Base-by-base conservation (phyloP, 2,113 vertebrate species). In the Hassar affinis region DNA sequence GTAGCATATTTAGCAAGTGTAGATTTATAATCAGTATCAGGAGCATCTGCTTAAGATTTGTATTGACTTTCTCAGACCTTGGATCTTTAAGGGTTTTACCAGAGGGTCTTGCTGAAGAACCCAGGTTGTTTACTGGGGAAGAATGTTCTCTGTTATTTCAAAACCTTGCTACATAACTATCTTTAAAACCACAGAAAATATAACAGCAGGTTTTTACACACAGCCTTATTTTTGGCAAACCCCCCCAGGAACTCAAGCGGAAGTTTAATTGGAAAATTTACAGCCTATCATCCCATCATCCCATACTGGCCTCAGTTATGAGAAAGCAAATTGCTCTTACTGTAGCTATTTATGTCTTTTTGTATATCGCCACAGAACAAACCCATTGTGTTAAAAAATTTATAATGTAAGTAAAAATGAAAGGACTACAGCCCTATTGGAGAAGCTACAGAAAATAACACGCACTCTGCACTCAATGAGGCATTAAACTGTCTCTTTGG, bases 231-330 rank as follows among this genome's bases (percentile, higher is more conserved):
- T 80, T 80, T 42, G 7, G 22, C 27, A 77, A 77, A n/a, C n/a
- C 66, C 62, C n/a, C 78, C 52, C 75, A 84, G 79, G 83, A 83
- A 83, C 71, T 17, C 87, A 90, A 78, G 57, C 62, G 47, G 76
- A 78, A 74, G 75, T 88, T 89, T 85, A 88, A 90, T 88, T 88
- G 74, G 82, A 79, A 69, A 85, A 81, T 89, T 88, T 87, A 89
- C 64, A 85, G 86, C 71, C 84, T 57, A 80, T 59, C 75, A 45
- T 64, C 82, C 54, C 75, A 45, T 64, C 82, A 88, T 85, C 84
- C 84, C 79, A 30, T 59, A 25, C 33, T 4, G 77, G 71, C 68
- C 33, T 15, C 74, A 87, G 80, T 84, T 78, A 56, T 82, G 75
- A 54, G 57, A 64, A 77, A 59, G 85, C 15, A 64, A 49, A 78